These are phyloP conservation scores for Eilema caniola DNA, from an alignment of 2,888 invertebrate species.

Conservation along the genomic window DNA sequence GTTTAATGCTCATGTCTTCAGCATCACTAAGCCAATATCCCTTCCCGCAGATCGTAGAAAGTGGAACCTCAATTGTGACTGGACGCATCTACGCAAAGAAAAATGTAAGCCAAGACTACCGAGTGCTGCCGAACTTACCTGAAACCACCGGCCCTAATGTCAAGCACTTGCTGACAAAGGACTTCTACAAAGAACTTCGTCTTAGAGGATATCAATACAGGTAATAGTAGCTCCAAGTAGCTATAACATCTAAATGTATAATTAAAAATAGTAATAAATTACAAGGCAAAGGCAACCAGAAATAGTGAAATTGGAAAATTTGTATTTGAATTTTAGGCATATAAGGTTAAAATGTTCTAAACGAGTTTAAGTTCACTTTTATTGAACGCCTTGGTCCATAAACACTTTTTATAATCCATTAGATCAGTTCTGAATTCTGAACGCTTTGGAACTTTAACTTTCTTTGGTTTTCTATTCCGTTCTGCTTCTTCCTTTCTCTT, in stretches of 20 bases:
- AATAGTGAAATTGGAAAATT: too few relatives aligned
- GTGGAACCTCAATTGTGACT: conserved; percentile 90
- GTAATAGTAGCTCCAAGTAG: conserved; percentile 56
- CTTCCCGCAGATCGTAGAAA: conserved; percentile 88
- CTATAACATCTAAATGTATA: background rate
- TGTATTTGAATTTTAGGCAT: too few relatives aligned
- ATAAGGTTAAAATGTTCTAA: too few relatives aligned
- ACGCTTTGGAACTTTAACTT: too few relatives aligned
- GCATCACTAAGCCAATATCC: background rate
- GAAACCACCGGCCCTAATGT: conserved; percentile 74
- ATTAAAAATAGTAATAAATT: background rate
- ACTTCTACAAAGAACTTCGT: conserved; percentile 90
- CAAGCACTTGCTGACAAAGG: conserved; percentile 86
- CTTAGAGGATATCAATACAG: conserved; percentile 90
- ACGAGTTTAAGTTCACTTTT: background rate
- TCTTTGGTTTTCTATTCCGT: background rate
- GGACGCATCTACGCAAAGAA: conserved; percentile 89
- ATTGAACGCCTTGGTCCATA: background rate
- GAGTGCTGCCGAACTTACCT: conserved; percentile 76
- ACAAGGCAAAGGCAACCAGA: background rate
- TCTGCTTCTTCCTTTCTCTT: background rate
- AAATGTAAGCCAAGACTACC: conserved; percentile 85
- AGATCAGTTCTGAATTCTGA: background rate
- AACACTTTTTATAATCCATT: too few relatives aligned
- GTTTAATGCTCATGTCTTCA: background rate